These are phyloP conservation scores for Sepioteuthis lessoniana DNA, from an alignment of 2,888 invertebrate species.

Conservation along the genomic window DNA sequence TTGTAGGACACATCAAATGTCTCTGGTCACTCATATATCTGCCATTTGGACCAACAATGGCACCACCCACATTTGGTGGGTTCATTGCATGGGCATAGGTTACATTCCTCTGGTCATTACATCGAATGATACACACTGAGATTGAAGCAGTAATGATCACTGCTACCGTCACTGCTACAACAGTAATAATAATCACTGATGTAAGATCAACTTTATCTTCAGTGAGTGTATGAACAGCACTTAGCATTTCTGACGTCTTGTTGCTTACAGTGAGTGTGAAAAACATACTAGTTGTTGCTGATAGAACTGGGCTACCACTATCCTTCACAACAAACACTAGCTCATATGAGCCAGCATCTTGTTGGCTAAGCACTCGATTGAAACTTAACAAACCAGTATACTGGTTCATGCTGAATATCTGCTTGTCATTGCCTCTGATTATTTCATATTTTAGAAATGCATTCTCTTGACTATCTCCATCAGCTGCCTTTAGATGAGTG, in stretches of 20 bases:
- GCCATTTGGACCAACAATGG: neutral
- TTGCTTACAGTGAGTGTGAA: neutral
- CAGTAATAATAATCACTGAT: neutral
- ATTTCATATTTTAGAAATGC: conserved; percentile 23
- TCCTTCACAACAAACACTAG: neutral
- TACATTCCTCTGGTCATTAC: neutral
- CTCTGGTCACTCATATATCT: neutral
- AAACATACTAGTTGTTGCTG: neutral
- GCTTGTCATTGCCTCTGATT: conserved; percentile 33
- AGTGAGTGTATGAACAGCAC: neutral
- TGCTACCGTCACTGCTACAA: neutral
- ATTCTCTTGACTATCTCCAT: conserved; percentile 33
- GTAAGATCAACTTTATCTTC: conserved; percentile 33
- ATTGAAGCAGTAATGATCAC: conserved; percentile 1
- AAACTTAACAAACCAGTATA: neutral
- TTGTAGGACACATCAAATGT: neutral
- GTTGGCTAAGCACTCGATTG: neutral
- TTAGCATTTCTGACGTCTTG: conserved; percentile 11
- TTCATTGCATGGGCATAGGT: neutral
- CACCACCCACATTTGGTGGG: neutral
- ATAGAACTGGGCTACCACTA: conserved; percentile 13
- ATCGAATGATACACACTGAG: neutral
- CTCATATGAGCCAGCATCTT: conserved; percentile 12
- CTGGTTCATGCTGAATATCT: conserved; percentile 21
- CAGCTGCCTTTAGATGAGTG: neutral